Conservation (phyloP, 2,797 vertebrate species). For the Selene dorsalis region DNA sequence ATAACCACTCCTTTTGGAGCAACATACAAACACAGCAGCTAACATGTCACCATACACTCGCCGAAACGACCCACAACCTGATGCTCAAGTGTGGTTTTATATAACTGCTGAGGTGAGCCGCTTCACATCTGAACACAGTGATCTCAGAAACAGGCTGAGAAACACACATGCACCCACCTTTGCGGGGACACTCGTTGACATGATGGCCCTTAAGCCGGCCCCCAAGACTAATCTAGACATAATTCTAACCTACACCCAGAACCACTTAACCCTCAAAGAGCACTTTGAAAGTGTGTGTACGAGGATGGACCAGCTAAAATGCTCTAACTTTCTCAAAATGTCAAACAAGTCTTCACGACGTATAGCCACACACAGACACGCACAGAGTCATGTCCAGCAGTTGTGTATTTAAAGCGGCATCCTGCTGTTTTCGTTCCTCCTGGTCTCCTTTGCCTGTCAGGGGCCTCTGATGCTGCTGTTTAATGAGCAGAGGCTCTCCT, state of each 20-base stretch:
- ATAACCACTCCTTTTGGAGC: background rate
- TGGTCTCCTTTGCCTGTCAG: slow-evolving; percentile 60
- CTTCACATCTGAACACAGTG: slow-evolving; percentile 38
- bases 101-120: slow-evolving; percentile 5
- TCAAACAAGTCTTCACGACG: background rate
- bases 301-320: background rate
- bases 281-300: too few species aligned
- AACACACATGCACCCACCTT: background rate
- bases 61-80: slow-evolving; percentile 1
- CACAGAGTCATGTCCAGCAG: slow-evolving; percentile 28
- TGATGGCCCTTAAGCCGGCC: too few species aligned
- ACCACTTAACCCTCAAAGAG: background rate
- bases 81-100: slow-evolving; percentile 8
- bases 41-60: background rate
- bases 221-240: too few species aligned
- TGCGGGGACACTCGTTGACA: too few species aligned
- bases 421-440: slow-evolving; percentile 62
- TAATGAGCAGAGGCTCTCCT: slow-evolving; percentile 69
- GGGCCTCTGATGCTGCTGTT: slow-evolving; percentile 57
- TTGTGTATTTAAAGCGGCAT: slow-evolving; percentile 69
- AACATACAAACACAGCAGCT: background rate
- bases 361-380: background rate
- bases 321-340: background rate
- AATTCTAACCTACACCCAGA: background rate
- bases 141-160: slow-evolving; percentile 16